Evolutionary conservation across 2,797 vertebrate genomes (phyloP).

Genomic region (Crax fasciolata): DNA sequence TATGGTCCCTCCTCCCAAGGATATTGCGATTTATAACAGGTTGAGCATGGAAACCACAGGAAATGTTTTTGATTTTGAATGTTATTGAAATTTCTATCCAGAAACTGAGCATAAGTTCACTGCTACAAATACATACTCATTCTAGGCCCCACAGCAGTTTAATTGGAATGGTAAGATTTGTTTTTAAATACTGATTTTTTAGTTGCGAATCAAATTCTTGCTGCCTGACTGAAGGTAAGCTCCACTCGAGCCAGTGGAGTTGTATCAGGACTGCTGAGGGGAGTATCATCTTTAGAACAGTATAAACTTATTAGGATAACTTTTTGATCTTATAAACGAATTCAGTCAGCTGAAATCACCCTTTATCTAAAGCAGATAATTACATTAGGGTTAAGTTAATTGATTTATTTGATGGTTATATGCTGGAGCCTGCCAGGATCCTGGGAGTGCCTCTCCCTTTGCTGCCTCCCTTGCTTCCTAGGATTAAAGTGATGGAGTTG

Average conservation of each 20-base stretch:
- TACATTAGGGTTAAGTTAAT: constrained; percentile 49
- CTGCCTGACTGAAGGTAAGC: not conserved
- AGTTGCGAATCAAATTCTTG: not conserved
- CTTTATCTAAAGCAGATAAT: constrained; percentile 57
- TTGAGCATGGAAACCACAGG: not conserved
- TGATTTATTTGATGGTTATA: constrained; percentile 43
- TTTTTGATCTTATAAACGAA: constrained; percentile 54
- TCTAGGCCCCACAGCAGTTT: not conserved
- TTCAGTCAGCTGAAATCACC: constrained; percentile 52
- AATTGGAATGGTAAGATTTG: not conserved
- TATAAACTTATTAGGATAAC: constrained; percentile 53
- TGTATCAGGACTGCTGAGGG: not conserved
- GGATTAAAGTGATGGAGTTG: not conserved
- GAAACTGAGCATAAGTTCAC: not conserved
- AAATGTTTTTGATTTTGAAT: not conserved
- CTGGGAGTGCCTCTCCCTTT: not conserved
- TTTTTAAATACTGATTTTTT: constrained; percentile 17
- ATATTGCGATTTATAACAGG: not conserved
- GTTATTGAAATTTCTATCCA: not conserved
- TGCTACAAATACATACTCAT: not conserved
- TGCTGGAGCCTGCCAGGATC: constrained; percentile 8
- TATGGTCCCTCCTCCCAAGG: not conserved
- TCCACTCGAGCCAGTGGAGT: not conserved
- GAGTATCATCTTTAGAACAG: not conserved
- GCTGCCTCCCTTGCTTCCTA: not conserved